Evolutionary conservation across 2,797 vertebrate species (phyloP), one percentile per base, ranked within the genome.

Genomic region (Pantherophis alleghaniensis): DNA sequence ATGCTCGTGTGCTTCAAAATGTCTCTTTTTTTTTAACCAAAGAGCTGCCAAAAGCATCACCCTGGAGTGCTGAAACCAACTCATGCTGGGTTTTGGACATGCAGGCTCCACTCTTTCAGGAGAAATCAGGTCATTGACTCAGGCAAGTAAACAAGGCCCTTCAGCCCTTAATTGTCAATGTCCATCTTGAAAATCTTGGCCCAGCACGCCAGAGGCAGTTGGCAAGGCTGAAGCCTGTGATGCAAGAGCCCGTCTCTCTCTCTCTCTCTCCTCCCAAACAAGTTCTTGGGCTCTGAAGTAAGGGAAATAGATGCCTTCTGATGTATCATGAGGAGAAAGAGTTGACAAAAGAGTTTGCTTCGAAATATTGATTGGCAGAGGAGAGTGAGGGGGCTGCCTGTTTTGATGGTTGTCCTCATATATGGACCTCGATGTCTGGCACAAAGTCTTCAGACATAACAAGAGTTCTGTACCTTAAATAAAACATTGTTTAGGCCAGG

Each of bases 261-360:
- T 28, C 32, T 28, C 60, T 32, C 89, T 42, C 32, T 22, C 88
- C n/a, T 32, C 22, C 90, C 74, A 56, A 53, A 56, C 86, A 7
- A 14, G 2, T 5, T 90, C 53, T 90, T 88, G 86, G 53, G 1
- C 32, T 57, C 47, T 1, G 69, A 47, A 69, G 79, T 47, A 57
- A 91, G 24, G 89, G 86, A 56, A 69, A 66, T 28, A 53, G 89
- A 63, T 89, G 0, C 24, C 51, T 59, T 0, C 0, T 13, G 47
- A 63, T 0, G 20, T 2, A 66, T 7, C 0, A 1, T 2, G 55
- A 0, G 13, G 87, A 4, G 51, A 61, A 55, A 37, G 0, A 0
- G 1, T 0, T 83, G 51, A 90, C 51, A 87, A 86, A 92, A 61
- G 26, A 74, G 88, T 86, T 53, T 92, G 18, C 7, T 24, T 6